Base-by-base conservation (phyloP, 1,140 invertebrate genomes). In the Mylabris phalerata region DNA sequence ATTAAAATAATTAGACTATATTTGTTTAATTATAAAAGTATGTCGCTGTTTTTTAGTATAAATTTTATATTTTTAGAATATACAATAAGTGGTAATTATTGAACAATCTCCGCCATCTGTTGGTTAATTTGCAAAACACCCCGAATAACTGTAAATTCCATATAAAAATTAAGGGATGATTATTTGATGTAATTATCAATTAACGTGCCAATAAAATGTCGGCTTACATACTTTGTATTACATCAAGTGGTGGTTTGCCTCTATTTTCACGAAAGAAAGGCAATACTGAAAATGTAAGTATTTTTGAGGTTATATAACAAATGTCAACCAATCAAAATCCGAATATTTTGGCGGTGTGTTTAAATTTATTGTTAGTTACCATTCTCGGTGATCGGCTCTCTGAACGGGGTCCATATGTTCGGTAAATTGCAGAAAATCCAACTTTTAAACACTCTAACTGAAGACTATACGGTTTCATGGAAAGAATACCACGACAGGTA, bases 371-470 rank as follows among this genome's bases (percentile, higher is more conserved):
- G 19, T 24, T 67, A 91, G 88, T 75, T 91, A 57, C 84, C 87
- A 4, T 91, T 90, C 74, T 86, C 88, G 24, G 81, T 86, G 48
- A 81, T 89, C 56, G 89, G 87, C n/a, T 88, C 87, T 2, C 67
- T 92, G 19, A 90, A 90, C 78, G 88, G 88, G 4, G 83, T 91
- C n/a, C 87, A 90, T 62, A 87, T 92, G 82, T 92, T 89, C 76
- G 80, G 87, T 1, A 87, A 86, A 68, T 84, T 84, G 3, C 83
- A 88, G 52, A 80, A 82, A 41, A 78, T 88, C 41, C 76, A 81
- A 63, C 69, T 92, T 4, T 69, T 85, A 39, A 80, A 80, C 24
- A 86, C 87, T 0, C 72, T 81, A 47, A 84, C 85, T 44, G 79
- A 85, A 48, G 84, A 89, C 67, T 82, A 85, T 61, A 82, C 80